phyloP scores from a whole-genome alignment of 2,888 invertebrate genomes.

The Trichacis sp. region DNA sequence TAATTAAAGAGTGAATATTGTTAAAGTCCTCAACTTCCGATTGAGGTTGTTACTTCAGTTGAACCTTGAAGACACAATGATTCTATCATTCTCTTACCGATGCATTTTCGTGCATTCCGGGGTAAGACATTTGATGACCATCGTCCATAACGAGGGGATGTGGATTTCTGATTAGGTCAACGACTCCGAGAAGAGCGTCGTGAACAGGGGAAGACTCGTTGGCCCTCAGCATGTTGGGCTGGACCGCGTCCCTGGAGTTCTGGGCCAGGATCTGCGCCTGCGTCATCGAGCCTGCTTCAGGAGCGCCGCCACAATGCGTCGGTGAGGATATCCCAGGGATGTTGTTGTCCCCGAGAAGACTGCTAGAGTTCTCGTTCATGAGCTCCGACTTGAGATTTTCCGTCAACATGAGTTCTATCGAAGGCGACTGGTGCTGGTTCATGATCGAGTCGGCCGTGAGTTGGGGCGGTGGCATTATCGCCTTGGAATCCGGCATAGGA shows the following conservation, averaged over 20 bases:
- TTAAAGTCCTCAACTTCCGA: no score
- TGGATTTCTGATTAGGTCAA: no score
- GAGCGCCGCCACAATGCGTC: constrained; percentile 49
- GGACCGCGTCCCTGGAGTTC: constrained; percentile 63
- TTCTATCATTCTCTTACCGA: no score
- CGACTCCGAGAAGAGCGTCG: constrained; percentile 62
- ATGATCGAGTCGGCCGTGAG: no score
- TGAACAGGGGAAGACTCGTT: constrained; percentile 46
- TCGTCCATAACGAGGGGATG: constrained; percentile 49
- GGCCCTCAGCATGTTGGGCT: constrained; percentile 51
- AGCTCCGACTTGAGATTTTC: constrained; percentile 74
- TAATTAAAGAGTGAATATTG: no score
- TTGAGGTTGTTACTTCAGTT: no score
- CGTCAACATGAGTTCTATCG: constrained; percentile 71
- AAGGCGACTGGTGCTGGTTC: constrained; percentile 63
- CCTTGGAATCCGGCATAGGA: constrained; percentile 62
- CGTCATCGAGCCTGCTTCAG: constrained; percentile 55
- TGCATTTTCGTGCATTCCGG: background rate
- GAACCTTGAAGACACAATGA: no score
- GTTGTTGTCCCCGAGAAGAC: constrained; percentile 69
- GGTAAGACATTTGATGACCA: background rate
- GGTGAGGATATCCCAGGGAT: constrained; percentile 62
- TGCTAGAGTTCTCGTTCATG: constrained; percentile 79
- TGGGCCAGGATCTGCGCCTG: constrained; percentile 68
- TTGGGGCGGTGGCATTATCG: constrained; percentile 78